Evolutionary conservation across 2,113 vertebrate genomes (phyloP).

Genomic region (Melanocharis versteri): DNA sequence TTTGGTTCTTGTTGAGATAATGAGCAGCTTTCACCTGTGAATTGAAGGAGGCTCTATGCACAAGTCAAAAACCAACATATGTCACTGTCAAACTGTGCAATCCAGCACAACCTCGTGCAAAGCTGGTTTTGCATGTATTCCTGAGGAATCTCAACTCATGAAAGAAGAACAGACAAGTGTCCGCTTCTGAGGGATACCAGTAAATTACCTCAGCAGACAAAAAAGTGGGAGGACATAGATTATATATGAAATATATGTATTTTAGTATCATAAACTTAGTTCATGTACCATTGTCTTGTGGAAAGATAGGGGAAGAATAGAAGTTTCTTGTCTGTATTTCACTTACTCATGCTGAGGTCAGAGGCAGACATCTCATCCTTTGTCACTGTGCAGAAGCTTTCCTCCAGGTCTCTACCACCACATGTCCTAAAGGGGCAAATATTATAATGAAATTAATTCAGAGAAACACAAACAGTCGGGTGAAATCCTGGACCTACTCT

Average conservation of each 20-base stretch:
- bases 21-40: not conserved
- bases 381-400: not conserved
- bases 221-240: not conserved
- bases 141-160: not conserved
- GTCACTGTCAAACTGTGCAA: not conserved
- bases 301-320: not conserved
- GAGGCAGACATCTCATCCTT: not conserved
- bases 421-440: not conserved
- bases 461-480: not conserved
- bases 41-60: not conserved
- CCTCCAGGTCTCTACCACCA: not conserved
- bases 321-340: not conserved
- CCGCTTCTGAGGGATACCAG: not conserved
- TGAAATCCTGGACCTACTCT: not conserved
- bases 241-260: not conserved
- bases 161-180: not conserved
- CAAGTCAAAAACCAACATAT: not conserved
- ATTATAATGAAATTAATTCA: not conserved
- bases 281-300: not conserved
- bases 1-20: not conserved
- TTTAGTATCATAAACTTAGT: not conserved
- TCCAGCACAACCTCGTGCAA: not conserved
- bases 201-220: not conserved
- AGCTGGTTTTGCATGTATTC: not conserved
- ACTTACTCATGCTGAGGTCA: not conserved